phyloP scores from a whole-genome alignment of 2,113 vertebrate genomes.

The Thinocorus orbignyianus region DNA sequence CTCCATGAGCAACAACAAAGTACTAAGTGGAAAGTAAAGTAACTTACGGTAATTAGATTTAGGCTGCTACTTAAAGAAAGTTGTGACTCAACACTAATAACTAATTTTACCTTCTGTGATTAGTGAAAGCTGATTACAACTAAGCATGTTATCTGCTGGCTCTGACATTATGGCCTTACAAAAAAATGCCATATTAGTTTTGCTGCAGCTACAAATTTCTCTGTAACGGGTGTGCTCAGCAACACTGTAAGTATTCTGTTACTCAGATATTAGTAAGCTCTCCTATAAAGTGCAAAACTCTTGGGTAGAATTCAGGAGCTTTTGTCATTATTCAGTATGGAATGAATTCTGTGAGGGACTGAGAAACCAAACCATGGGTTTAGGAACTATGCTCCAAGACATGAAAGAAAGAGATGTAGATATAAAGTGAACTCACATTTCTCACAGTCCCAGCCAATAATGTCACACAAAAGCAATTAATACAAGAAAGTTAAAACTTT shows the following conservation, averaged over 20 bases:
- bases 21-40: constrained; percentile 55
- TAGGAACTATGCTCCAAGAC: neutral
- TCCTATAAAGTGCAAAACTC: neutral
- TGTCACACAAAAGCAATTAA: neutral
- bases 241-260: neutral
- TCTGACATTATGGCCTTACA: constrained; percentile 56
- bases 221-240: neutral
- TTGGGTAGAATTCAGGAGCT: neutral
- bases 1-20: constrained; percentile 55
- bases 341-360: neutral
- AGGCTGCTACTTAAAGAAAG: constrained; percentile 68
- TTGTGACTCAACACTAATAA: constrained; percentile 70
- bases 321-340: neutral
- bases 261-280: neutral
- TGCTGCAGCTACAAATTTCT: constrained; percentile 28
- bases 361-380: neutral
- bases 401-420: neutral
- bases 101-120: constrained; percentile 72
- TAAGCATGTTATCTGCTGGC: constrained; percentile 68
- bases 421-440: neutral
- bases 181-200: constrained; percentile 52
- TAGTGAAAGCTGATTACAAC: constrained; percentile 72
- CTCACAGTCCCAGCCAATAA: neutral
- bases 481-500: neutral
- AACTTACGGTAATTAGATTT: constrained; percentile 67